Conservation (phyloP, 2,113 vertebrate species). For the Cebidichthys violaceus region DNA sequence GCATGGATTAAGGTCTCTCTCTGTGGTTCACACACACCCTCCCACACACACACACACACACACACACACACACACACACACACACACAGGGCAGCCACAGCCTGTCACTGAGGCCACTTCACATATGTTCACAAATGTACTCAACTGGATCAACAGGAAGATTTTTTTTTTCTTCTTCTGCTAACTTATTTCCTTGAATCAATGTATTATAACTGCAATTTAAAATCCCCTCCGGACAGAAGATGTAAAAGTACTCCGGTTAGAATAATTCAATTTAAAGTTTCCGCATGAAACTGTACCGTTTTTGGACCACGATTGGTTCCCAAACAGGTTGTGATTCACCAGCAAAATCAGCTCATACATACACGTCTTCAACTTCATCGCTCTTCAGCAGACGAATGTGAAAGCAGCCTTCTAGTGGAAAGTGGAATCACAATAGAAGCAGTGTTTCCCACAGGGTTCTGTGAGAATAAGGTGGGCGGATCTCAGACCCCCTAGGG, state of each 20-base stretch:
- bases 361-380: not conserved
- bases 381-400: not conserved
- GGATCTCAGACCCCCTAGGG: not conserved
- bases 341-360: not conserved
- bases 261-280: not conserved
- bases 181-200: not conserved
- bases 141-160: conserved; percentile 1
- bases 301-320: not conserved
- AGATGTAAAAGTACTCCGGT: not conserved
- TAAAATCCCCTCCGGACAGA: not conserved
- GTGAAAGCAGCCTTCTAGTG: not conserved
- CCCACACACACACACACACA: not conserved
- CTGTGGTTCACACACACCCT: conserved; percentile 31
- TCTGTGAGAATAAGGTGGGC: not conserved
- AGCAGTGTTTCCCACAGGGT: not conserved
- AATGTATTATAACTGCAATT: not conserved
- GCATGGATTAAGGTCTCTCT: conserved; percentile 53
- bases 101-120: conserved; percentile 24
- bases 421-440: not conserved
- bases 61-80: not conserved
- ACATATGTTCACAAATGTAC: conserved; percentile 8
- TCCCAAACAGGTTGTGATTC: not conserved
- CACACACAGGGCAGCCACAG: not conserved
- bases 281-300: not conserved
- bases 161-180: not conserved